Evolutionary conservation across 1,140 invertebrate species (phyloP).

Genomic region (Drosophila azteca): DNA sequence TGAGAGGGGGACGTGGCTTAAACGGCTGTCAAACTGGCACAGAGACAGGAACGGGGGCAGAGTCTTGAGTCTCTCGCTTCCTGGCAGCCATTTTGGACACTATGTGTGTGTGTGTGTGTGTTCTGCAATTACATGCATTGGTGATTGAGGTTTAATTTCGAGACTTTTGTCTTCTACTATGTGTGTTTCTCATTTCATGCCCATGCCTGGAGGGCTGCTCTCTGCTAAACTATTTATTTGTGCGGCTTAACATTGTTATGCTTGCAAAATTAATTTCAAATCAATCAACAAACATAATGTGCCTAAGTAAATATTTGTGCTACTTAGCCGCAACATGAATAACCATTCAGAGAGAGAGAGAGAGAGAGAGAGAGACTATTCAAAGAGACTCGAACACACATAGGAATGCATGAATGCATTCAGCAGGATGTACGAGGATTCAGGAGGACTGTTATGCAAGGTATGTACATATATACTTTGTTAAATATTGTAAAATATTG

Average conservation of each 20-base stretch:
- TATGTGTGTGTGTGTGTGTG: constrained; percentile 24
- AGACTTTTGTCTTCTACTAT: constrained; percentile 4
- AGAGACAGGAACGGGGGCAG: no score
- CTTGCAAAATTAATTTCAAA: constrained; percentile 50
- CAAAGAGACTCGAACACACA: no score
- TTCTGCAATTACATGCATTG: constrained; percentile 63
- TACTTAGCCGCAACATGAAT: constrained; percentile 35
- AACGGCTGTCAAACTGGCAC: constrained; percentile 31
- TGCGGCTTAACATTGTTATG: constrained; percentile 36
- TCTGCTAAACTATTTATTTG: constrained; percentile 47
- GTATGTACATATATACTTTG: no score
- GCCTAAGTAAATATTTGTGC: constrained; percentile 63
- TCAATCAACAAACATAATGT: constrained; percentile 61
- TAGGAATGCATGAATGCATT: no score
- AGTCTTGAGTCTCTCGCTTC: background rate
- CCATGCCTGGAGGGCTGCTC: background rate
- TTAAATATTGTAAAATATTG: no score
- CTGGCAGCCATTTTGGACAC: constrained; percentile 18
- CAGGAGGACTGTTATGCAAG: no score
- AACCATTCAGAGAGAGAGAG: constrained; percentile 5
- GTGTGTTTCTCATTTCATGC: background rate
- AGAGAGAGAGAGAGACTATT: background rate
- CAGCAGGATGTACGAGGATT: no score
- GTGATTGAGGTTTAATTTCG: constrained; percentile 42
- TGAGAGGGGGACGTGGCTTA: background rate